These are phyloP conservation scores for Neoaliturus tenellus DNA, from an alignment of 2,888 invertebrate genomes.

Conservation along the genomic window DNA sequence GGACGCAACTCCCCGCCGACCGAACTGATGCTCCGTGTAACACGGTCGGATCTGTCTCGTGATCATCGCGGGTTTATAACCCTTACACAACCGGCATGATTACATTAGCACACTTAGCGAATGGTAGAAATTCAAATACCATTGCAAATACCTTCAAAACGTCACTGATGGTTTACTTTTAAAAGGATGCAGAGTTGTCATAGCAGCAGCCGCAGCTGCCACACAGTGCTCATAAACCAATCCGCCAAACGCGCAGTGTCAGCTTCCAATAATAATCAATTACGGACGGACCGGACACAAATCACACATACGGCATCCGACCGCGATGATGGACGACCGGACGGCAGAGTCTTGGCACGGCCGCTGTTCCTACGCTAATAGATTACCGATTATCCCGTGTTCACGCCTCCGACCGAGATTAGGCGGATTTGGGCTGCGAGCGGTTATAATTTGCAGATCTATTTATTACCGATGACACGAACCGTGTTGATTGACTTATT, in stretches of 20 bases:
- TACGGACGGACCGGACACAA: not conserved
- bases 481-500: conserved; percentile 30
- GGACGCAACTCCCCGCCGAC: too few species aligned
- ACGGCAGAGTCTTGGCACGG: not conserved
- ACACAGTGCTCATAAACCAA: not conserved
- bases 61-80: too few species aligned
- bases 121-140: too few species aligned
- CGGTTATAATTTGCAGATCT: conserved; percentile 31
- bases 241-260: not conserved
- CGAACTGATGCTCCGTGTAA: too few species aligned
- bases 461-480: conserved; percentile 36
- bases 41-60: too few species aligned
- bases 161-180: too few species aligned
- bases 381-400: conserved; percentile 36
- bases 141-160: too few species aligned
- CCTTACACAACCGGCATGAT: too few species aligned
- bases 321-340: conserved; percentile 1
- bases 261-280: not conserved
- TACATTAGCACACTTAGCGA: too few species aligned
- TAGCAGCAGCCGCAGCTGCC: too few species aligned
- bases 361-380: conserved; percentile 23
- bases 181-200: too few species aligned
- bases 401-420: conserved; percentile 23
- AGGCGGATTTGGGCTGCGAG: conserved; percentile 10
- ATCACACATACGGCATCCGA: not conserved